Evolutionary conservation across 2,113 vertebrate species (phyloP).

Genomic region (Aegithalos caudatus): DNA sequence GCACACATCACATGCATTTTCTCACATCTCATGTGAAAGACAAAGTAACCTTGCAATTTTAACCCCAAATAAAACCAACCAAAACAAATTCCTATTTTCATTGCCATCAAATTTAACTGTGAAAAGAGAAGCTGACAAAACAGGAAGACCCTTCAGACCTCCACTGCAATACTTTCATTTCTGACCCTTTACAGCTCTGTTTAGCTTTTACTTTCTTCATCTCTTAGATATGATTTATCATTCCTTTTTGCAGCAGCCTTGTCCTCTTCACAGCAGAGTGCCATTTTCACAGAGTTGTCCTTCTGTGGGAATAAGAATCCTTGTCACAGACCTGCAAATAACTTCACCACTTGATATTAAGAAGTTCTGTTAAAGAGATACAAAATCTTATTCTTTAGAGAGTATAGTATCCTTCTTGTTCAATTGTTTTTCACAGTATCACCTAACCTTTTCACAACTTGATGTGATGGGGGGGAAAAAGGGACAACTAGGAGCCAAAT

Average conservation of each 20-base stretch:
- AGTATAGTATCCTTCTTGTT: neutral
- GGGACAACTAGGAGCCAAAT: neutral
- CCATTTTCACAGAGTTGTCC: neutral
- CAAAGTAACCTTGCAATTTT: neutral
- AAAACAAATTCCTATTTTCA: neutral
- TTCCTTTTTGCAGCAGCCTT: neutral
- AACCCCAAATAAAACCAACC: neutral
- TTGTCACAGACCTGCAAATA: neutral
- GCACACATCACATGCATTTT: neutral
- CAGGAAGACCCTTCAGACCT: neutral
- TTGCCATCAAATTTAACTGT: neutral
- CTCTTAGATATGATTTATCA: neutral
- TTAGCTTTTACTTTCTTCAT: neutral
- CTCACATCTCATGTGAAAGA: neutral
- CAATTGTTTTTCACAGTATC: neutral
- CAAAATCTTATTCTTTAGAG: neutral
- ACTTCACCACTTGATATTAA: neutral
- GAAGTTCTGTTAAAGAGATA: neutral
- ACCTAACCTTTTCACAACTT: neutral
- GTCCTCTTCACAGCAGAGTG: neutral
- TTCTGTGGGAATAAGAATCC: neutral
- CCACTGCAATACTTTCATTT: neutral
- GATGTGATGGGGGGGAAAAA: neutral
- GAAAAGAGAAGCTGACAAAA: neutral
- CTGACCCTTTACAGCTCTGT: neutral